Evolutionary conservation across 2,888 invertebrate species (phyloP), one percentile per base, ranked within the genome.

Genomic region (Limnephilus lunatus): DNA sequence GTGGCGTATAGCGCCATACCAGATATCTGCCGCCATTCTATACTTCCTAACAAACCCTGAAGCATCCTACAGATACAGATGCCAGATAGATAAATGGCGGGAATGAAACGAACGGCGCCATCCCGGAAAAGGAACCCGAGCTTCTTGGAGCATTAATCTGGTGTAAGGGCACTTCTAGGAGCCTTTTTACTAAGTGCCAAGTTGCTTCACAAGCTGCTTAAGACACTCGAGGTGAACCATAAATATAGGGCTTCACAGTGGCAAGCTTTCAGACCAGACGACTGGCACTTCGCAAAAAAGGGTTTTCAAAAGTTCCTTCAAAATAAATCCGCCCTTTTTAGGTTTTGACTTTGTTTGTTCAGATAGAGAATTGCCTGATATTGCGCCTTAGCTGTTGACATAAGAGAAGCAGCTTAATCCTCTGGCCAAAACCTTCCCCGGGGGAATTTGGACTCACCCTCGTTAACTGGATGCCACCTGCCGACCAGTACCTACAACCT

Each of bases 1-100:
- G 92, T 91, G 91, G 91, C 86, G 89, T 91, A 88, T 91, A 90
- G 92, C 85, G 87, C 90, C 81, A 81, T 83, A 89, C 83, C 91
- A 85, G 91, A 89, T 90, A 90, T 90, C 90, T 90, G 68, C 85
- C 35, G 90, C 90, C 90, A 90, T 90, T 48, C 85, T 68, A 53
- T 90, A 85, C 90, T 85, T 85, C 90, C 91, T 91, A 48, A 90
- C 90, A 90, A 82, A 44, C 90, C 82, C 90, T 53, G 82, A 90
- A 83, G 82, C 48, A 25, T 32, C 90, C 82, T 53, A 90, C 82
- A 89, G 88, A 89, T 89, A 90, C 82, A 81, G 88, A 89, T 89
- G 88, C 80, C 88, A 89, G 35, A 80, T n/a, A 81, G 88, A 89
- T 89, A 89, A 89, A 68, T 35, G 88, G 88, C 80, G 80, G 35